Base-by-base conservation (phyloP, 1,140 invertebrate genomes). In the Cydia pomonella region DNA sequence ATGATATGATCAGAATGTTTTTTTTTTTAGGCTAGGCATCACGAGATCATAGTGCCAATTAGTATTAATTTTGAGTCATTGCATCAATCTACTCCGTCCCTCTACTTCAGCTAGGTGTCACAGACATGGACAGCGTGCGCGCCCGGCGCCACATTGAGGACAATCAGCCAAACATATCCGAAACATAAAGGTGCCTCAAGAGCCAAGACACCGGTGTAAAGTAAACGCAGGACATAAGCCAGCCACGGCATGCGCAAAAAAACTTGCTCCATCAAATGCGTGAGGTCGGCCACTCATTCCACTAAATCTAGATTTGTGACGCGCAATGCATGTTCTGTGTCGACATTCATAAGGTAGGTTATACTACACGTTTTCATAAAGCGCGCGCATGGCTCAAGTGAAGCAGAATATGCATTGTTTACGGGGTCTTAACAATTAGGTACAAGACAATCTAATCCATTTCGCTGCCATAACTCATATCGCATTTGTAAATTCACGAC, bases 281-380 rank as follows among this genome's bases (percentile, higher is more conserved):
- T 91, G 90, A 90, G 77, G 86, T 90, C 89, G 90, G 89, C 87
- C 91, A 89, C 90, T 88, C 90, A 93, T 92, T 91, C 89, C 87
- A 91, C 90, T 93, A 92, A 89, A 88, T 88, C 89, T 90, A 90
- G 77, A 77, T 82, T 83, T 75, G 82, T 87, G 81, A 84, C 84
- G 81, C 82, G 82, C 84, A 87, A 90, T 85, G 87, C 86, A 89
- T 87, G 77, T 89, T 90, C 89, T 88, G 83, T 88, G 80, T 77
- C 76, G 13, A 75, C 75, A 74, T 74, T 77, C 79, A 87, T 84
- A 86, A 88, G 83, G 59, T 18, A 59, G n/a, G 50, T 53, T 23
- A 2, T 59, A 23, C 53, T 23, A 87, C 89, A 82, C 76, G 76
- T 71, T 64, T 72, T 53, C 62, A 21, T 75, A 76, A 79, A 80